A percentile compares a stretch with the other conserved stretches of the same genome.
phyloP scores from a whole-genome alignment of 2,888 invertebrate genomes.

The Serrognathus titanus region DNA sequence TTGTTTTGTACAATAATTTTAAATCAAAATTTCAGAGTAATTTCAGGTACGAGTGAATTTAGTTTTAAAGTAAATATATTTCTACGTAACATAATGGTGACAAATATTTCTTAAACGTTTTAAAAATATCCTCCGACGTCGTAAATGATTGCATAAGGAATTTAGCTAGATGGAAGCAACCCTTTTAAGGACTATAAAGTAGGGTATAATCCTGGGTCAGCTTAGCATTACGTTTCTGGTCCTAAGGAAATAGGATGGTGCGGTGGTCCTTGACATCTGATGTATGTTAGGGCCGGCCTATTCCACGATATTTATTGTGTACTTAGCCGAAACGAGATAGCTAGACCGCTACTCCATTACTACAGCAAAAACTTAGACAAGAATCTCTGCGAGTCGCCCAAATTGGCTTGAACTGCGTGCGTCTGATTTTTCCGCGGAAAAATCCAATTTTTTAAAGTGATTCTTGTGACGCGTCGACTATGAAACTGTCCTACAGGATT shows the following conservation, averaged over 20 bases:
- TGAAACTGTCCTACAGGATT: too few relatives aligned
- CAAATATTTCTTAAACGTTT: too few relatives aligned
- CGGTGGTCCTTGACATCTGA: slow-evolving; percentile 41
- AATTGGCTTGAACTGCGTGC: slow-evolving; percentile 1
- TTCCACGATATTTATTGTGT: slow-evolving; percentile 50
- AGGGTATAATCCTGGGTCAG: slow-evolving; percentile 20
- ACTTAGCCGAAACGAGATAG: slow-evolving; percentile 48
- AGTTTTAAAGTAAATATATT: too few relatives aligned
- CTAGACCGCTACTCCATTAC: slow-evolving; percentile 21
- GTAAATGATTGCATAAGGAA: slow-evolving; percentile 17
- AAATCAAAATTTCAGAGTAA: too few relatives aligned
- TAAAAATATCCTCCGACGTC: slow-evolving; percentile 4
- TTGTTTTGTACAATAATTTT: too few relatives aligned
- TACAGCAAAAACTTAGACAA: slow-evolving; percentile 13
- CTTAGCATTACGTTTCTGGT: slow-evolving; percentile 37
- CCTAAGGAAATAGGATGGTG: slow-evolving; percentile 46
- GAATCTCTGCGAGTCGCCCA: slow-evolving; percentile 3
- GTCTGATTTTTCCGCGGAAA: too few relatives aligned
- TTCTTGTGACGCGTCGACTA: too few relatives aligned
- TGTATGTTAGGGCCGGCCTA: slow-evolving; percentile 45
- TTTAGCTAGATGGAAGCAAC: slow-evolving; percentile 16
- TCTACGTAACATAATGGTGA: too few relatives aligned
- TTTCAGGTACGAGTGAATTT: too few relatives aligned
- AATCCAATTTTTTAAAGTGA: too few relatives aligned
- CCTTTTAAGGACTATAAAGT: slow-evolving; percentile 19